Evolutionary conservation across 2,888 invertebrate genomes (phyloP).

Genomic region (Pegoplata infirma): DNA sequence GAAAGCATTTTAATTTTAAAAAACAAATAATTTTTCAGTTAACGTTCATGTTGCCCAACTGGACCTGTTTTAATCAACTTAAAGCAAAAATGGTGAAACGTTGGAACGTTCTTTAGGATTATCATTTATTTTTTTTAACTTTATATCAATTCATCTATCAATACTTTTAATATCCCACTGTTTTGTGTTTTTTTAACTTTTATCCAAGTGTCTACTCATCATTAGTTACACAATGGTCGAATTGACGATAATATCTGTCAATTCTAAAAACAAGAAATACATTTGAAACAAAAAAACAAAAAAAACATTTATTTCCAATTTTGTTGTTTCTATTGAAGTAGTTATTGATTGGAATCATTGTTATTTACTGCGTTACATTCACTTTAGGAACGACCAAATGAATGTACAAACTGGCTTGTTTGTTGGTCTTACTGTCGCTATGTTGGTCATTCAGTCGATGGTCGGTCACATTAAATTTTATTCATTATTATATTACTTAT

Average conservation of each 20-base stretch:
- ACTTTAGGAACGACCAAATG: neutral
- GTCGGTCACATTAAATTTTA: conserved; percentile 1
- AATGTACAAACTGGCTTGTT: neutral
- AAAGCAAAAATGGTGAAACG: too few species aligned
- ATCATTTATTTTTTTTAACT: too few species aligned
- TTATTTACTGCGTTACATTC: conserved; percentile 13
- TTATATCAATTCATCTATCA: too few species aligned
- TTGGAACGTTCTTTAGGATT: too few species aligned
- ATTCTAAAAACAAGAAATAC: neutral
- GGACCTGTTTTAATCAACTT: too few species aligned
- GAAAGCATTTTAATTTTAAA: too few species aligned
- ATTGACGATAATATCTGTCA: neutral
- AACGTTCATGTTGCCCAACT: too few species aligned
- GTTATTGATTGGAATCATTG: conserved; percentile 14
- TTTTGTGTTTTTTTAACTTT: neutral
- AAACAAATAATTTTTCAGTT: too few species aligned
- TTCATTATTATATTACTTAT: conserved; percentile 9
- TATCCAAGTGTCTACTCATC: neutral
- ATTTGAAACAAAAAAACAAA: too few species aligned
- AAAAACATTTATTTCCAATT: neutral
- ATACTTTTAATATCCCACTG: neutral
- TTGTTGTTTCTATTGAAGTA: neutral
- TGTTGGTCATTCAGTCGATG: neutral
- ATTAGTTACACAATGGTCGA: neutral
- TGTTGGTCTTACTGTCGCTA: too few species aligned